A percentile compares a stretch with the other conserved stretches of the same genome.
Conservation (phyloP, 2,888 invertebrate genomes). For the Drosophila glabriapex region DNA sequence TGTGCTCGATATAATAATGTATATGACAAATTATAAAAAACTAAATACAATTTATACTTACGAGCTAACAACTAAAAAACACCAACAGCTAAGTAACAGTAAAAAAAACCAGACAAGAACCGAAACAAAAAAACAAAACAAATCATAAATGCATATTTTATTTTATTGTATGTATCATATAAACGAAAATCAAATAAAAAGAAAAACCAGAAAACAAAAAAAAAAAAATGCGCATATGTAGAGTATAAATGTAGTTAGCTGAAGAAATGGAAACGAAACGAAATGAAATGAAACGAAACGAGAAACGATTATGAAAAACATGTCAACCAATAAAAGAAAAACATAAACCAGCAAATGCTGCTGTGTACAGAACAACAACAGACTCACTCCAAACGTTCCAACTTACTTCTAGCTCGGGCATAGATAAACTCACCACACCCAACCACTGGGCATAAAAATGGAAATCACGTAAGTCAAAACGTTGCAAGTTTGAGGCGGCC, state of each 20-base stretch:
- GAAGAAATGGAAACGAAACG: constrained; percentile 35
- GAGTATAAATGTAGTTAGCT: constrained; percentile 70
- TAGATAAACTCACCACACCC: neutral
- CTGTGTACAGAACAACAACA: constrained; percentile 50
- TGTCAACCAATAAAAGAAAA: constrained; percentile 29
- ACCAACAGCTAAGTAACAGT: constrained; percentile 22
- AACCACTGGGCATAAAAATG: neutral
- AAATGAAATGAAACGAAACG: constrained; percentile 27
- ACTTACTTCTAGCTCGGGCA: neutral
- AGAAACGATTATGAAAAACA: constrained; percentile 38
- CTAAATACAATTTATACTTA: constrained; percentile 33
- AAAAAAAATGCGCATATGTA: constrained; percentile 51
- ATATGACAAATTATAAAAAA: constrained; percentile 13
- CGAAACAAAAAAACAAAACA: constrained; percentile 27
- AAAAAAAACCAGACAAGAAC: constrained; percentile 21
- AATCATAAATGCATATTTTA: constrained; percentile 63
- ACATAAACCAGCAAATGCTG: constrained; percentile 56
- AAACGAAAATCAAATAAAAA: constrained; percentile 64
- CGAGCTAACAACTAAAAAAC: constrained; percentile 32
- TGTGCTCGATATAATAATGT: constrained; percentile 39
- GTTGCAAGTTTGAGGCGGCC: neutral
- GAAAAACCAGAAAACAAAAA: constrained; percentile 53
- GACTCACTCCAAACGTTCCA: neutral
- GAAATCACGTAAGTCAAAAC: constrained; percentile 5
- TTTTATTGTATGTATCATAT: constrained; percentile 65